A percentile compares a stretch with the other conserved stretches of the same genome.
These are phyloP conservation scores for Ranitomeya variabilis DNA, from an alignment of 2,113 vertebrate genomes.

Conservation along the genomic window DNA sequence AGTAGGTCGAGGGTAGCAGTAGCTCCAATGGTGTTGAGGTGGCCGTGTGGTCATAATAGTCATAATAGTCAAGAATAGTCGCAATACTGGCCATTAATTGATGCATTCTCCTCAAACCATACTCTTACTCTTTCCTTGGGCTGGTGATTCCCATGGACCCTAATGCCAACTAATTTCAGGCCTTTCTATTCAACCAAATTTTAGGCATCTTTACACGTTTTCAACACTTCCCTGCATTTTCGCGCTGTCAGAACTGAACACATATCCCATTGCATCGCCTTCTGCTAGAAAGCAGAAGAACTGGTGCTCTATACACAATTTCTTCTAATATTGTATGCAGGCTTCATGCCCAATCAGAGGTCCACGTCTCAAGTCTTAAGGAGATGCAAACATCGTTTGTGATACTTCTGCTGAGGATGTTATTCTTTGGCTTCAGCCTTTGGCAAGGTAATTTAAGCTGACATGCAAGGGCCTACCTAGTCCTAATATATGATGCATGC, in stretches of 20 bases:
- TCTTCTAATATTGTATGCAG: constrained; percentile 51
- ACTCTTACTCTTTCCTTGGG: too few species aligned
- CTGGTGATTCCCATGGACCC: too few species aligned
- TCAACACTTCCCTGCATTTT: not conserved
- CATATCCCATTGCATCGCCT: not conserved
- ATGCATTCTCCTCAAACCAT: too few species aligned
- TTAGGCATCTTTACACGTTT: not conserved
- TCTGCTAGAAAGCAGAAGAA: constrained; percentile 22
- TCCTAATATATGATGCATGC: constrained; percentile 56
- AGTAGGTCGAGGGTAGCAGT: too few species aligned
- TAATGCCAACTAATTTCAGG: not conserved
- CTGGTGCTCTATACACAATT: constrained; percentile 17
- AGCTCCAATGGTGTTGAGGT: too few species aligned
- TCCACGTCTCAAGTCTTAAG: constrained; percentile 47
- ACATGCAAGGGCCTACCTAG: constrained; percentile 50
- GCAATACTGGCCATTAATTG: too few species aligned
- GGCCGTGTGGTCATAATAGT: too few species aligned
- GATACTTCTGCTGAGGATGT: constrained; percentile 57
- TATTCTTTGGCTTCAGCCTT: constrained; percentile 55
- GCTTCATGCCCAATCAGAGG: constrained; percentile 53
- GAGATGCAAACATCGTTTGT: constrained; percentile 55
- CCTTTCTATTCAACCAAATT: not conserved
- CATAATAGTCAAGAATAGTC: too few species aligned
- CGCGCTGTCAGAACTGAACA: not conserved
- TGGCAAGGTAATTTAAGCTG: constrained; percentile 56